Conservation (phyloP, 1,140 invertebrate genomes). For the Metaphire vulgaris region DNA sequence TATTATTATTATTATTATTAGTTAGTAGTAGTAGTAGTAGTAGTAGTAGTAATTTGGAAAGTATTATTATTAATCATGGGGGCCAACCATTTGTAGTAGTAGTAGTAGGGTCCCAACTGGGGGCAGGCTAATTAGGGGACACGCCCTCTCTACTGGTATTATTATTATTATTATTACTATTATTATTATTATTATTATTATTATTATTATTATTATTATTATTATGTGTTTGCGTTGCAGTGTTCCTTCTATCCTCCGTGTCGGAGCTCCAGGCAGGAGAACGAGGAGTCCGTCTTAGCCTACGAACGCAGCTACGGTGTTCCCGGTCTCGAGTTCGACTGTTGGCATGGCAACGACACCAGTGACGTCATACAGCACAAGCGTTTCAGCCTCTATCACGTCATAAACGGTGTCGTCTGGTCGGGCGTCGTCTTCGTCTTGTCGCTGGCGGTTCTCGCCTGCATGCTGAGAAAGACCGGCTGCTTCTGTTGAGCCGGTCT, state of each 20-base stretch:
- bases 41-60: too few relatives aligned
- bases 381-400: constrained; percentile 9
- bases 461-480: background rate
- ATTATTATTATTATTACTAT: too few relatives aligned
- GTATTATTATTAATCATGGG: too few relatives aligned
- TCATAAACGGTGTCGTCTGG: constrained; percentile 16
- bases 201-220: too few relatives aligned
- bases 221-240: too few relatives aligned
- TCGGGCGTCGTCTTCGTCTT: background rate
- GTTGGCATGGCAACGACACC: background rate
- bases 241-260: constrained; percentile 20
- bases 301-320: background rate
- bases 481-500: constrained; percentile 15
- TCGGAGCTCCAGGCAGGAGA: constrained; percentile 6
- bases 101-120: too few relatives aligned
- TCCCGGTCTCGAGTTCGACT: background rate
- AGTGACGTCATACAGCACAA: background rate
- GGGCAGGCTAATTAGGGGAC: too few relatives aligned
- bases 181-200: too few relatives aligned
- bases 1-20: too few relatives aligned
- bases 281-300: background rate
- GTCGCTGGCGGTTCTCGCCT: background rate
- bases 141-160: too few relatives aligned
- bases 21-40: too few relatives aligned
- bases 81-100: too few relatives aligned